Conservation (phyloP, 2,888 invertebrate genomes). For the Creontiades dilutus region DNA sequence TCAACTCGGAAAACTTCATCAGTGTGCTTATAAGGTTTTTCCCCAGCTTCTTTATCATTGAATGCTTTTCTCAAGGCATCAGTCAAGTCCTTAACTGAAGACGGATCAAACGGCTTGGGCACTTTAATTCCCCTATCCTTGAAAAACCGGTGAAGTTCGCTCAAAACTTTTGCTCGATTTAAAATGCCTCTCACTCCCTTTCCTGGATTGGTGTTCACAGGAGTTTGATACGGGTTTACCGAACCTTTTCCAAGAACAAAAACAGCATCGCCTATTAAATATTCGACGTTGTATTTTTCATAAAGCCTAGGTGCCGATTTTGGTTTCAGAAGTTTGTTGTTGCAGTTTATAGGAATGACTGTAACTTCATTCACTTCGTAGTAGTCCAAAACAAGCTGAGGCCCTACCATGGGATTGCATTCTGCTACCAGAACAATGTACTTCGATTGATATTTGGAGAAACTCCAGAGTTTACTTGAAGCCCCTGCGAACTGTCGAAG, state of each 20-base stretch:
- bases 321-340: no score
- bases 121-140: constrained; percentile 58
- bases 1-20: constrained; percentile 91
- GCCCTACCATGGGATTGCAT: constrained; percentile 29
- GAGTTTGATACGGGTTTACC: no score
- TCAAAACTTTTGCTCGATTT: constrained; percentile 21
- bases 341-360: background rate
- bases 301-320: no score
- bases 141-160: constrained; percentile 8
- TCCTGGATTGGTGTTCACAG: no score
- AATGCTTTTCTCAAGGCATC: constrained; percentile 74
- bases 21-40: background rate
- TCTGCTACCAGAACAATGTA: constrained; percentile 86
- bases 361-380: background rate
- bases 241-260: no score
- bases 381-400: constrained; percentile 59
- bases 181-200: no score
- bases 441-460: constrained; percentile 78
- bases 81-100: constrained; percentile 78
- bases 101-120: constrained; percentile 78
- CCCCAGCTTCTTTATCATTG: background rate
- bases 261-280: no score
- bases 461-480: constrained; percentile 76
- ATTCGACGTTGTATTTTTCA: no score
- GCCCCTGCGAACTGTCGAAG: constrained; percentile 77